These are phyloP conservation scores for Oryzias celebensis DNA, from an alignment of 2,113 vertebrate genomes.

Conservation along the genomic window DNA sequence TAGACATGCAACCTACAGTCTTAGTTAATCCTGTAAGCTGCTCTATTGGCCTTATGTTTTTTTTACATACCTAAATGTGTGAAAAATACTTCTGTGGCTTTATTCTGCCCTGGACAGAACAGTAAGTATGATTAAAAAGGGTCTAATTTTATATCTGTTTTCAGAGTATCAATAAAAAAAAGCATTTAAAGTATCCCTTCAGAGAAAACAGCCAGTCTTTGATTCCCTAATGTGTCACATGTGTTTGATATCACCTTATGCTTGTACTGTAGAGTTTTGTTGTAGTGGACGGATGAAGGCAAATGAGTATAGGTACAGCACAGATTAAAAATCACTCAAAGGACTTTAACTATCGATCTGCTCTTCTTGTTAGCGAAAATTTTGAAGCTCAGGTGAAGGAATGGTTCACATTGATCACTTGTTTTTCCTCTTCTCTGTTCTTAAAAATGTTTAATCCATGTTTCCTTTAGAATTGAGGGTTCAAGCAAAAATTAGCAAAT, in stretches of 20 bases:
- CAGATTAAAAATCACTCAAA: constrained; percentile 14
- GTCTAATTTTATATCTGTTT: constrained; percentile 55
- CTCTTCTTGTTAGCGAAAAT: constrained; percentile 17
- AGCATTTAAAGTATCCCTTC: constrained; percentile 17
- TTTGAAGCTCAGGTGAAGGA: constrained; percentile 24
- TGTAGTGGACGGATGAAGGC: not conserved
- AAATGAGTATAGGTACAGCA: not conserved
- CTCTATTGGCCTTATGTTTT: constrained; percentile 27
- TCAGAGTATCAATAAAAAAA: constrained; percentile 36
- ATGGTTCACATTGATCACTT: constrained; percentile 8
- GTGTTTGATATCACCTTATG: constrained; percentile 1
- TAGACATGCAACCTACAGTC: constrained; percentile 22
- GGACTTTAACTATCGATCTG: constrained; percentile 18
- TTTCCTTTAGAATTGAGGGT: constrained; percentile 36
- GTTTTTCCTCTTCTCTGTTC: constrained; percentile 20
- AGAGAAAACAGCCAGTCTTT: constrained; percentile 30
- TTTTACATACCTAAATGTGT: constrained; percentile 34
- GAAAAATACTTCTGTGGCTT: constrained; percentile 29
- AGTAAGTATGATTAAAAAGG: constrained; percentile 42
- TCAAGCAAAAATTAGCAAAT: constrained; percentile 38
- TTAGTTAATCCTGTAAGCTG: constrained; percentile 18
- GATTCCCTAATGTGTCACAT: constrained; percentile 11
- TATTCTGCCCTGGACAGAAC: constrained; percentile 23
- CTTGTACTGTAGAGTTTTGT: constrained; percentile 23
- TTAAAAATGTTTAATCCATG: constrained; percentile 41